These are phyloP conservation scores for Anoura caudifer DNA, from an alignment of 2,113 vertebrate species.

Conservation along the genomic window DNA sequence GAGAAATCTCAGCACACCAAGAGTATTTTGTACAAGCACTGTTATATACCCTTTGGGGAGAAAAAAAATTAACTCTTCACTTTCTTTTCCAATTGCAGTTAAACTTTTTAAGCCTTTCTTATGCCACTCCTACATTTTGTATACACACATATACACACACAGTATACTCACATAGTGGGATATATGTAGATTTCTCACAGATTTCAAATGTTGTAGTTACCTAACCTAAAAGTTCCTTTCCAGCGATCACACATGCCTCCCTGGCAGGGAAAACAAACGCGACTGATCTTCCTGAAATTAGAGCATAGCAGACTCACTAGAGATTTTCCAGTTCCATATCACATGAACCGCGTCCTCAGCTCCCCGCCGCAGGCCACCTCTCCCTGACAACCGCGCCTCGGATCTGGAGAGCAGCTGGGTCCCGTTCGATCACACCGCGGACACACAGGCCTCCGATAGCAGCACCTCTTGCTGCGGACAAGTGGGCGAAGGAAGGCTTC, in stretches of 20 bases:
- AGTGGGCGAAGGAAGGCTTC: neutral
- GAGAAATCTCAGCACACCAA: constrained; percentile 22
- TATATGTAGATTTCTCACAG: neutral
- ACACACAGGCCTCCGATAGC: constrained; percentile 20
- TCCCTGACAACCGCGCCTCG: neutral
- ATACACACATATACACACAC: neutral
- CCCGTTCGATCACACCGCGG: neutral
- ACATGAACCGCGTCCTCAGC: neutral
- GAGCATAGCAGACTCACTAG: neutral
- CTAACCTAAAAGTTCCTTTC: constrained; percentile 46
- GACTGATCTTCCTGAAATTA: neutral
- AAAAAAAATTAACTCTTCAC: constrained; percentile 23
- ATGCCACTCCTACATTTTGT: neutral
- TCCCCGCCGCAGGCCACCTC: neutral
- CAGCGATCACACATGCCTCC: neutral
- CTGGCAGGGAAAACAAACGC: neutral
- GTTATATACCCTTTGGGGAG: neutral
- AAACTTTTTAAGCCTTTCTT: constrained; percentile 50
- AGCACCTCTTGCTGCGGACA: neutral
- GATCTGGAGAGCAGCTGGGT: neutral
- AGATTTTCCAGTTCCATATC: neutral
- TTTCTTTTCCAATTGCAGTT: constrained; percentile 24
- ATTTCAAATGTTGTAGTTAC: constrained; percentile 10
- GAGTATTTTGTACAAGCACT: constrained; percentile 8
- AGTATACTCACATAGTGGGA: neutral